A percentile compares a stretch with the other conserved stretches of the same genome.
Evolutionary conservation across 2,797 vertebrate species (phyloP).

Genomic region (Syndactyla subalaris): DNA sequence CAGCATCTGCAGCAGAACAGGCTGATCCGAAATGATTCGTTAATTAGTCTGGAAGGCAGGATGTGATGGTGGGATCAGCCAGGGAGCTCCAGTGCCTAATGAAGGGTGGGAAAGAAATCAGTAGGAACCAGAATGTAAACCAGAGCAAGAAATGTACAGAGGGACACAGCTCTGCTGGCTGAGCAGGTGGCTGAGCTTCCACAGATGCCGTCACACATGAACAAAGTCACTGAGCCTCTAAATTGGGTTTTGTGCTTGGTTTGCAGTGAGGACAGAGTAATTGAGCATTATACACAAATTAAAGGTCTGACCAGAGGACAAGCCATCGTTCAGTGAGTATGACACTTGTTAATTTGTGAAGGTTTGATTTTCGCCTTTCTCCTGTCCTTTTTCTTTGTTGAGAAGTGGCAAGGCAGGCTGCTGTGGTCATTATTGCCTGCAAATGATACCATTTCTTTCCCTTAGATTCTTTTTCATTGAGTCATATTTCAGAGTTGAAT

Average conservation of each 20-base stretch:
- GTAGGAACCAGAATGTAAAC: conserved; percentile 4
- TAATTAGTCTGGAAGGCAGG: conserved; percentile 14
- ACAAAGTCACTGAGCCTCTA: neutral
- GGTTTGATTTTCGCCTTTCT: neutral
- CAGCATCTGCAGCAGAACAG: conserved; percentile 20
- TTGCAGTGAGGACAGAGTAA: conserved; percentile 93
- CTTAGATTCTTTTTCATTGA: neutral
- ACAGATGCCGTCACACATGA: neutral
- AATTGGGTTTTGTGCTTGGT: conserved; percentile 47
- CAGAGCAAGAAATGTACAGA: neutral
- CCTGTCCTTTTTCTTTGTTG: neutral
- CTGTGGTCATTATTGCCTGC: neutral
- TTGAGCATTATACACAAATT: conserved; percentile 90
- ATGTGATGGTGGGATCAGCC: neutral
- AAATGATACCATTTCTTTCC: neutral
- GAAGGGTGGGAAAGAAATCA: conserved; percentile 32
- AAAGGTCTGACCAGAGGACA: conserved; percentile 94
- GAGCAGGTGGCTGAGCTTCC: neutral
- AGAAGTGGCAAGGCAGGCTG: neutral
- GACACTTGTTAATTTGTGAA: conserved; percentile 10
- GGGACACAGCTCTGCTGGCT: neutral
- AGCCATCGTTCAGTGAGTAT: conserved; percentile 94
- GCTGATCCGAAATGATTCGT: neutral
- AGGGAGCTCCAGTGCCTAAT: conserved; percentile 7
- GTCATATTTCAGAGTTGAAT: neutral